phyloP scores from a whole-genome alignment of 2,888 invertebrate genomes.

The Xestia xanthographa region DNA sequence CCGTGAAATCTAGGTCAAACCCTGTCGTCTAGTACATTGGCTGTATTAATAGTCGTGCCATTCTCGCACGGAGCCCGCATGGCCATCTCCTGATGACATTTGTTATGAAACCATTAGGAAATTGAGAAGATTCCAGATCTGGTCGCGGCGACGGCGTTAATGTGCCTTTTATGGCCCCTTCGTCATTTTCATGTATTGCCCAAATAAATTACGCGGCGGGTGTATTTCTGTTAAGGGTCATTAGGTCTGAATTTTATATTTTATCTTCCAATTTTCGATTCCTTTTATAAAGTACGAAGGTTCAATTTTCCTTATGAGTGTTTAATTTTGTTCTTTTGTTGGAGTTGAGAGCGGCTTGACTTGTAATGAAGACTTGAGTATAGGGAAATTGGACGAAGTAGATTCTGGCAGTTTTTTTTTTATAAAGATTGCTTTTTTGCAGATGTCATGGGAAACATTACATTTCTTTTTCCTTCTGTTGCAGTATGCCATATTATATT shows the following conservation, averaged over 20 bases:
- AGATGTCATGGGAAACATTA: not conserved
- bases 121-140: constrained; percentile 80
- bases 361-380: constrained; percentile 18
- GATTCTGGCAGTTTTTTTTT: constrained; percentile 6
- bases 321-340: constrained; percentile 52
- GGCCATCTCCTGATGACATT: constrained; percentile 70
- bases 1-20: constrained; percentile 70
- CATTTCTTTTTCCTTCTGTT: not conserved
- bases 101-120: constrained; percentile 78
- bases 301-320: constrained; percentile 50
- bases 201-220: constrained; percentile 62
- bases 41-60: constrained; percentile 70
- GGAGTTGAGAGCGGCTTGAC: not conserved
- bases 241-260: constrained; percentile 56
- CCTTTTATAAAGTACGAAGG: constrained; percentile 16
- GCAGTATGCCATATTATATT: not conserved
- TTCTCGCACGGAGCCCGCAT: constrained; percentile 66
- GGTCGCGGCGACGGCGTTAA: constrained; percentile 69
- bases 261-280: constrained; percentile 42
- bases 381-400: constrained; percentile 16
- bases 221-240: constrained; percentile 49
- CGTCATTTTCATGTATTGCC: constrained; percentile 74
- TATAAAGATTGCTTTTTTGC: not conserved
- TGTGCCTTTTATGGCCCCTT: constrained; percentile 78
- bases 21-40: constrained; percentile 68